A percentile compares a stretch with the other conserved stretches of the same genome.
phyloP scores from a whole-genome alignment of 2,113 vertebrate genomes.

The Hylia prasina region DNA sequence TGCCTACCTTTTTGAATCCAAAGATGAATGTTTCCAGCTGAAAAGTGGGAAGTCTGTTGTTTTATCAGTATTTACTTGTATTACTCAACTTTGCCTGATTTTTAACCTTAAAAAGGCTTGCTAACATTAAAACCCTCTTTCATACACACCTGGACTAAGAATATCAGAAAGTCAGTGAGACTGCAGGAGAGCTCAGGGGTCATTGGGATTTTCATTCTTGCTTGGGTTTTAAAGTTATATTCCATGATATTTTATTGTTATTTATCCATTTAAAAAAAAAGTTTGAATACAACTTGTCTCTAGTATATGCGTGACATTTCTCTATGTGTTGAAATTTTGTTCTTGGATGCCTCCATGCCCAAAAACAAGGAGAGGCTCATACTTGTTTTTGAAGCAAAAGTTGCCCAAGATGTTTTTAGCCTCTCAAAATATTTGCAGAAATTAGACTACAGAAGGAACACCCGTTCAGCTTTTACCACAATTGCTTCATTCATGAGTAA shows the following conservation, averaged over 20 bases:
- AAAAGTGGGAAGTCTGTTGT: neutral
- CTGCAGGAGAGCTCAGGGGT: neutral
- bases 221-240: neutral
- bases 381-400: neutral
- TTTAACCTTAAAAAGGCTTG: neutral
- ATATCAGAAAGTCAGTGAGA: neutral
- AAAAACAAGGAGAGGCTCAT: neutral
- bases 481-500: conserved; percentile 39
- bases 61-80: neutral
- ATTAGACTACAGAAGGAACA: neutral
- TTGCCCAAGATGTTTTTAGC: conserved; percentile 22
- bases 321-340: neutral
- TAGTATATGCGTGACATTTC: neutral
- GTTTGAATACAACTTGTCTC: neutral
- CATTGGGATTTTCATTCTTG: neutral
- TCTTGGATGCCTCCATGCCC: neutral
- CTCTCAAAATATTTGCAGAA: conserved; percentile 30
- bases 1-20: neutral
- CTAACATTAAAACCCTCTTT: neutral
- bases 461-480: conserved; percentile 25
- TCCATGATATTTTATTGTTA: neutral
- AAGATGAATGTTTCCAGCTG: neutral
- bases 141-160: neutral
- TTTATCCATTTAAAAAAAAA: neutral
- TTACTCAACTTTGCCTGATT: neutral